phyloP scores from a whole-genome alignment of 2,888 invertebrate species.

The Alviniconcha strummeri region DNA sequence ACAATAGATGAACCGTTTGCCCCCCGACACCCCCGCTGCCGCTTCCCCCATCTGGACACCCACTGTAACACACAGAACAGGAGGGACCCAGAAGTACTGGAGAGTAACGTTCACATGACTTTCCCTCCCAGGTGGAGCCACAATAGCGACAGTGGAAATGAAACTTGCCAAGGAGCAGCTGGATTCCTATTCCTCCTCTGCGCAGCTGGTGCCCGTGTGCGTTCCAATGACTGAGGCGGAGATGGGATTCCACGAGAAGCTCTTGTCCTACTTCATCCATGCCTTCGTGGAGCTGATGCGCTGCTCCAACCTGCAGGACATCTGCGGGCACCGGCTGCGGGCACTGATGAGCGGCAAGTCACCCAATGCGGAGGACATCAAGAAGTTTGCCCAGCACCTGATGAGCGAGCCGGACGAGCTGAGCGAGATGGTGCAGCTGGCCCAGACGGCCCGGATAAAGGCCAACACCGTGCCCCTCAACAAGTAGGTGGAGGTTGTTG shows the following conservation, averaged over 20 bases:
- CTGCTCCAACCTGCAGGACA: slow-evolving; percentile 31
- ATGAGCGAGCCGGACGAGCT: slow-evolving; percentile 37
- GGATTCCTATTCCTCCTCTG: slow-evolving; percentile 50
- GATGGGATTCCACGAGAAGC: slow-evolving; percentile 44
- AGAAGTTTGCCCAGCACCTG: slow-evolving; percentile 28
- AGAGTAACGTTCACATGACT: no score
- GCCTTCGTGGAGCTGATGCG: slow-evolving; percentile 50
- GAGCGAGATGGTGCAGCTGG: slow-evolving; percentile 35
- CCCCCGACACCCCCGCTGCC: no score
- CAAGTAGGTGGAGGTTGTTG: not conserved
- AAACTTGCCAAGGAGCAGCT: slow-evolving; percentile 40
- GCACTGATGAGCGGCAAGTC: not conserved
- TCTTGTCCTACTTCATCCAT: slow-evolving; percentile 52
- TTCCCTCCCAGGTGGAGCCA: slow-evolving; percentile 42
- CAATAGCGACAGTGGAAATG: slow-evolving; percentile 53
- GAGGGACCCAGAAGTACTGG: no score
- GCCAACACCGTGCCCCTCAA: not conserved
- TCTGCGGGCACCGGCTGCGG: slow-evolving; percentile 12
- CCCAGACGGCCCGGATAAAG: slow-evolving; percentile 19
- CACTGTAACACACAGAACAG: no score
- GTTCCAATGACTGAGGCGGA: slow-evolving; percentile 48
- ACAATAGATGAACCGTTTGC: no score
- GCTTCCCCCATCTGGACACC: no score
- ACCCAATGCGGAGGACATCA: not conserved
- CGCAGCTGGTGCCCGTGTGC: slow-evolving; percentile 35